phyloP scores from a whole-genome alignment of 2,888 invertebrate species.

The Amitus sp. region DNA sequence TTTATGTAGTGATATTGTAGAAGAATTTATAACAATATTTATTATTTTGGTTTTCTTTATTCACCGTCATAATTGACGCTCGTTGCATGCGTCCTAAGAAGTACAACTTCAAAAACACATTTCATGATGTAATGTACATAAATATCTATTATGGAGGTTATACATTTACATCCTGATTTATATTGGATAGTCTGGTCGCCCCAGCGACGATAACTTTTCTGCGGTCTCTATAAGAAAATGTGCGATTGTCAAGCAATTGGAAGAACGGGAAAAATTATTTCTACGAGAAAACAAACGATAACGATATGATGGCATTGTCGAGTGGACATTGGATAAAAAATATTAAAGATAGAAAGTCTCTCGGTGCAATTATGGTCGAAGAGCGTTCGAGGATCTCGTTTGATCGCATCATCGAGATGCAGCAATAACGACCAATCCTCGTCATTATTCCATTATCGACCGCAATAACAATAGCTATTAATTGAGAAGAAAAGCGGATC shows the following conservation, averaged over 20 bases:
- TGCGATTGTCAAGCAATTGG: neutral
- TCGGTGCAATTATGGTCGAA: slow-evolving; percentile 25
- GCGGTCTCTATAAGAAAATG: too few relatives aligned
- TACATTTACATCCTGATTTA: too few relatives aligned
- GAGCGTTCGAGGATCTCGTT: slow-evolving; percentile 21
- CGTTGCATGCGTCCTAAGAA: too few relatives aligned
- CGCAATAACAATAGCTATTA: slow-evolving; percentile 18
- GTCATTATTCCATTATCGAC: slow-evolving; percentile 32
- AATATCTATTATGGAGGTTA: too few relatives aligned
- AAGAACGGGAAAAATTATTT: neutral
- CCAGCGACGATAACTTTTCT: too few relatives aligned
- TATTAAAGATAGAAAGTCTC: slow-evolving; percentile 22
- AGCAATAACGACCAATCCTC: slow-evolving; percentile 22
- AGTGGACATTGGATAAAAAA: slow-evolving; percentile 26
- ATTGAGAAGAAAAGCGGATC: slow-evolving; percentile 10
- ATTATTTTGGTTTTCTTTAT: too few relatives aligned
- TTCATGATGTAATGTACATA: too few relatives aligned
- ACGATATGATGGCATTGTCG: slow-evolving; percentile 20
- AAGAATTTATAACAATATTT: too few relatives aligned
- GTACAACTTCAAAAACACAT: too few relatives aligned
- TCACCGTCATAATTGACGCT: too few relatives aligned
- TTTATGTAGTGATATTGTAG: too few relatives aligned
- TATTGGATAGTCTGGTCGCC: too few relatives aligned
- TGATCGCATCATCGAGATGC: slow-evolving; percentile 19
- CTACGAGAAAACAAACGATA: neutral